phyloP scores from a whole-genome alignment of 1,140 invertebrate species.

The Scaptomyza pallida region DNA sequence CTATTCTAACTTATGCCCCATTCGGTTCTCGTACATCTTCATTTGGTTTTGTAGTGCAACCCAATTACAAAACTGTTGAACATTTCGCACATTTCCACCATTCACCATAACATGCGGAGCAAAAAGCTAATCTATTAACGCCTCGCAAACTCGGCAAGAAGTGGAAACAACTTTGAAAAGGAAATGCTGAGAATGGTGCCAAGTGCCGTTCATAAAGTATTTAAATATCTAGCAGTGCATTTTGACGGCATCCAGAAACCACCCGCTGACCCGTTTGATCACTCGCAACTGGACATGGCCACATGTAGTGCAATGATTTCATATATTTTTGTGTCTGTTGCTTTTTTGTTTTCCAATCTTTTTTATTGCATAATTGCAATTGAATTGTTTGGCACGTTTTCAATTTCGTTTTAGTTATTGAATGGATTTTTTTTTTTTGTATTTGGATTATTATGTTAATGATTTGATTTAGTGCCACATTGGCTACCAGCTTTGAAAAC shows the following conservation, averaged over 20 bases:
- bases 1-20: not conserved
- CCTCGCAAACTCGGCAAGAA: conserved; percentile 18
- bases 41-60: conserved; percentile 26
- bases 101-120: conserved; percentile 8
- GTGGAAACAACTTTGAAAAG: conserved; percentile 11
- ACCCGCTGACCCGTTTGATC: conserved; percentile 51
- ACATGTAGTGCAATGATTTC: conserved; percentile 38
- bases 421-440: conserved; percentile 4
- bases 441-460: conserved; percentile 41
- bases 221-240: conserved; percentile 40
- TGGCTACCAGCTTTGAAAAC: conserved; percentile 19
- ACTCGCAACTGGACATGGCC: conserved; percentile 43
- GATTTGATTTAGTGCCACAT: conserved; percentile 31
- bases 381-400: conserved; percentile 56
- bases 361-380: conserved; percentile 55
- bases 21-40: not conserved
- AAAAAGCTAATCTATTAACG: conserved; percentile 40
- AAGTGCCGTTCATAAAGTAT: conserved; percentile 48
- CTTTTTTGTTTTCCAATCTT: not conserved
- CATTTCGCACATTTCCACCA: conserved; percentile 48
- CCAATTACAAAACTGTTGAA: conserved; percentile 40
- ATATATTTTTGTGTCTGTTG: conserved; percentile 4
- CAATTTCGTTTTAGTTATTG: conserved; percentile 37
- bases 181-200: conserved; percentile 14
- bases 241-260: conserved; percentile 10